Evolutionary conservation across 2,888 invertebrate genomes (phyloP).

Genomic region (Gandaritis pyraliata): DNA sequence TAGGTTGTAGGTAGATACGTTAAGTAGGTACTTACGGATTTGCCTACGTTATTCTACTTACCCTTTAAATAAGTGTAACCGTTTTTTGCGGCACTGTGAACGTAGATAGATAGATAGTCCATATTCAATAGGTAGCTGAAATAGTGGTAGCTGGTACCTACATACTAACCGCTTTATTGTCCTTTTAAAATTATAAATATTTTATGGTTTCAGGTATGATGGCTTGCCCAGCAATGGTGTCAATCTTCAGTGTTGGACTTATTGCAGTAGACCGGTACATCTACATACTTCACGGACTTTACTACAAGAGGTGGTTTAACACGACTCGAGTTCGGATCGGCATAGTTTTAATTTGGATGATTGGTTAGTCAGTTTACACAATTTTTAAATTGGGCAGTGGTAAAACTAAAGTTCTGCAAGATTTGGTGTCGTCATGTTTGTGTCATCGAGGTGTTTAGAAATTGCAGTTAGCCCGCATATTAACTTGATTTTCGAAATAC

Average conservation of each 20-base stretch:
- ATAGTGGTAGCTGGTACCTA: no score
- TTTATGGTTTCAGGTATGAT: slow-evolving; percentile 78
- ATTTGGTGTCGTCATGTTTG: slow-evolving; percentile 16
- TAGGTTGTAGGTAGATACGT: no score
- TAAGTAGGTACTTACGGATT: no score
- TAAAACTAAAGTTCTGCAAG: slow-evolving; percentile 14
- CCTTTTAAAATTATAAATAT: no score
- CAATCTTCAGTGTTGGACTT: slow-evolving; percentile 86
- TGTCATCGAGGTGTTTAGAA: slow-evolving; percentile 20
- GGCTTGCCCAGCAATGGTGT: slow-evolving; percentile 86
- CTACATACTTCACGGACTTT: slow-evolving; percentile 86
- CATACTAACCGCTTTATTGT: no score
- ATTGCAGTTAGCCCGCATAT: slow-evolving; percentile 8
- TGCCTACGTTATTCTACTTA: no score
- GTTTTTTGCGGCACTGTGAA: no score
- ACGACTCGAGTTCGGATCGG: slow-evolving; percentile 83
- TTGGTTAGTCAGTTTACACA: slow-evolving; percentile 67
- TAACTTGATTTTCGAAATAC: slow-evolving; percentile 9
- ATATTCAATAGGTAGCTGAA: no score
- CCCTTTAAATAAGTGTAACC: no score
- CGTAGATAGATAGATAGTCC: no score
- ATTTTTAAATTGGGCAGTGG: slow-evolving; percentile 7
- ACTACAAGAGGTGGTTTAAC: slow-evolving; percentile 86
- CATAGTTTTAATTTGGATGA: slow-evolving; percentile 83
- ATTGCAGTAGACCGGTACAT: slow-evolving; percentile 87